phyloP scores from a whole-genome alignment of 2,888 invertebrate species.

The Anthrax anthrax region DNA sequence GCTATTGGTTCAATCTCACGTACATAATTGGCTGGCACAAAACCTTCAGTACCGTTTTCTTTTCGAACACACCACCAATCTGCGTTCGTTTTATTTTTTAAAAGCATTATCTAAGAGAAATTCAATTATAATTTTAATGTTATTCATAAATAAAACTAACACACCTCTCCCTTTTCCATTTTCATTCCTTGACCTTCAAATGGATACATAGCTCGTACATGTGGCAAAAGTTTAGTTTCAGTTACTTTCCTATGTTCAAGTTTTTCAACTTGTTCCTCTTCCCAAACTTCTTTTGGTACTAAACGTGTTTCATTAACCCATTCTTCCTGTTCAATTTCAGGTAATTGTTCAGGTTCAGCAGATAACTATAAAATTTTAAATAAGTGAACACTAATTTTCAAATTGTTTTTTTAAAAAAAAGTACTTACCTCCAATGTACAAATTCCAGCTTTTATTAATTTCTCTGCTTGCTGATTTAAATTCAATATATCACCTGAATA shows the following conservation, averaged over 20 bases:
- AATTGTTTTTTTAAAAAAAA: background rate
- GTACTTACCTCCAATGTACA: conserved; percentile 30
- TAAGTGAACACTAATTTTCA: conserved; percentile 14
- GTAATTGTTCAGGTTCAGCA: conserved; percentile 46
- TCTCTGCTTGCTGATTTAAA: conserved; percentile 63
- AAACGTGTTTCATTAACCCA: conserved; percentile 66
- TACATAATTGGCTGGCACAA: conserved; percentile 95
- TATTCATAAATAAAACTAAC: background rate
- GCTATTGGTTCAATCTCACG: conserved; percentile 80
- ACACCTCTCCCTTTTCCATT: conserved; percentile 72
- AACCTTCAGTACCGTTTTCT: conserved; percentile 83
- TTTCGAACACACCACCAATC: conserved; percentile 99
- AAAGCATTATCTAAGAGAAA: conserved; percentile 50
- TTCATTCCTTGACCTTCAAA: conserved; percentile 88
- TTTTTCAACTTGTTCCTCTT: conserved; percentile 76
- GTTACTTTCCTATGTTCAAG: conserved; percentile 74
- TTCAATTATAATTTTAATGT: conserved; percentile 12
- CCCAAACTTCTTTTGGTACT: conserved; percentile 84
- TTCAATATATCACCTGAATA: conserved; percentile 75
- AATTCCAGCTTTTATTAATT: conserved; percentile 62
- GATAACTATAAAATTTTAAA: conserved; percentile 29
- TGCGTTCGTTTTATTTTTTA: conserved; percentile 86
- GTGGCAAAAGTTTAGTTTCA: conserved; percentile 75
- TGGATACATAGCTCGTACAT: conserved; percentile 74
- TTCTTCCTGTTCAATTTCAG: conserved; percentile 51